These are phyloP conservation scores for Notiomystis cincta DNA, from an alignment of 2,113 vertebrate species.

Conservation along the genomic window DNA sequence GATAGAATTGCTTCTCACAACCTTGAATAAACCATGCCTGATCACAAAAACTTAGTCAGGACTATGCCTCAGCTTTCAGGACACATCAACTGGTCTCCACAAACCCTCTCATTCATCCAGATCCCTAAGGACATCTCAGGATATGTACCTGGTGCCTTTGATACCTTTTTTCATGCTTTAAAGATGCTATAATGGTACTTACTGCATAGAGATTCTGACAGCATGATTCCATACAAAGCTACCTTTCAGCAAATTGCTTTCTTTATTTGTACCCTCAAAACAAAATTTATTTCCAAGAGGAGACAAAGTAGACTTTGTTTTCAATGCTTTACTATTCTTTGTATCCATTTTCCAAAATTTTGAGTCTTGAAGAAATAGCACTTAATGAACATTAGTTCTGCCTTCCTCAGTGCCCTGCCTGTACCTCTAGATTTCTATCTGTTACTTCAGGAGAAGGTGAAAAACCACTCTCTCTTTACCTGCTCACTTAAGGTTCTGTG, in stretches of 20 bases:
- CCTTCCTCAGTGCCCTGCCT: background rate
- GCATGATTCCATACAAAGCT: background rate
- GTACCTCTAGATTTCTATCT: background rate
- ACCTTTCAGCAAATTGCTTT: background rate
- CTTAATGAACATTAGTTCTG: background rate
- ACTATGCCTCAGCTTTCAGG: background rate
- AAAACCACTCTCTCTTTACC: background rate
- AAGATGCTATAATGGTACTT: background rate
- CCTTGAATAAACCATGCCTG: background rate
- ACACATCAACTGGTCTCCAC: background rate
- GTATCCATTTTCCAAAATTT: background rate
- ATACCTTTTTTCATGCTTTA: background rate
- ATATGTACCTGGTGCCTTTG: background rate
- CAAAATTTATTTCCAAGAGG: background rate
- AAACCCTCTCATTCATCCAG: background rate
- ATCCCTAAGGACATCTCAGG: background rate
- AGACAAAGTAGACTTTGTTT: background rate
- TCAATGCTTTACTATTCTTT: background rate
- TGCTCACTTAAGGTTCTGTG: background rate
- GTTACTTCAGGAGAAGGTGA: background rate
- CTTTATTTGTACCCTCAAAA: background rate
- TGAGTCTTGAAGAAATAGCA: background rate
- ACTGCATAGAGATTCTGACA: background rate
- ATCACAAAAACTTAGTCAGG: background rate
- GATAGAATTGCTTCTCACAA: background rate